Conservation (phyloP, 2,888 invertebrate species). For the Venusia cambrica region DNA sequence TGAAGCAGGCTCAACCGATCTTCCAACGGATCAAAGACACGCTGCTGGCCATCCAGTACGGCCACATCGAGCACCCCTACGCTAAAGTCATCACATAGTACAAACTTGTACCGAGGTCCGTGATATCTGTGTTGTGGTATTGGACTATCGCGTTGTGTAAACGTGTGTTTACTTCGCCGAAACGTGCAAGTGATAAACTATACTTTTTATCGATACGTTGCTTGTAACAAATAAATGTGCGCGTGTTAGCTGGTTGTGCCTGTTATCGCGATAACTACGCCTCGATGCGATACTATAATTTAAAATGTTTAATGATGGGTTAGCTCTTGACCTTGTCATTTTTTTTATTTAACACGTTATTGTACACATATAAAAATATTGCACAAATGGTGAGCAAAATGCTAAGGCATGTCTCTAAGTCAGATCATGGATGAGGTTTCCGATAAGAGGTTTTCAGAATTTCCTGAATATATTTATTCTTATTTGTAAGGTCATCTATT, state of each 20-base stretch:
- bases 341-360: too few species aligned
- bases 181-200: conserved; percentile 41
- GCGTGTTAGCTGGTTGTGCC: conserved; percentile 30
- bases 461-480: too few species aligned
- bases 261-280: too few species aligned
- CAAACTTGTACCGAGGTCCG: conserved; percentile 1
- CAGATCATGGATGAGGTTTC: too few species aligned
- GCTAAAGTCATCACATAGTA: conserved; percentile 76
- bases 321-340: too few species aligned
- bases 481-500: too few species aligned
- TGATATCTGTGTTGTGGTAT: conserved; percentile 29
- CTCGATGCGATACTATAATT: too few species aligned
- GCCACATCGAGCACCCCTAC: conserved; percentile 91
- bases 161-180: conserved; percentile 38
- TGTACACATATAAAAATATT: too few species aligned
- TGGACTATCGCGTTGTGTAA: conserved; percentile 27
- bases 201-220: conserved; percentile 46
- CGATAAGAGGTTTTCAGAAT: too few species aligned
- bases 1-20: conserved; percentile 86
- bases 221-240: conserved; percentile 37
- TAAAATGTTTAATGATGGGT: too few species aligned
- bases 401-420: too few species aligned
- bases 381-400: too few species aligned
- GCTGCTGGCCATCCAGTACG: conserved; percentile 94
- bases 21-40: conserved; percentile 87